A percentile compares a stretch with the other conserved stretches of the same genome.
Evolutionary conservation across 2,888 invertebrate species (phyloP).

Genomic region (Eristalinus sepulchralis): DNA sequence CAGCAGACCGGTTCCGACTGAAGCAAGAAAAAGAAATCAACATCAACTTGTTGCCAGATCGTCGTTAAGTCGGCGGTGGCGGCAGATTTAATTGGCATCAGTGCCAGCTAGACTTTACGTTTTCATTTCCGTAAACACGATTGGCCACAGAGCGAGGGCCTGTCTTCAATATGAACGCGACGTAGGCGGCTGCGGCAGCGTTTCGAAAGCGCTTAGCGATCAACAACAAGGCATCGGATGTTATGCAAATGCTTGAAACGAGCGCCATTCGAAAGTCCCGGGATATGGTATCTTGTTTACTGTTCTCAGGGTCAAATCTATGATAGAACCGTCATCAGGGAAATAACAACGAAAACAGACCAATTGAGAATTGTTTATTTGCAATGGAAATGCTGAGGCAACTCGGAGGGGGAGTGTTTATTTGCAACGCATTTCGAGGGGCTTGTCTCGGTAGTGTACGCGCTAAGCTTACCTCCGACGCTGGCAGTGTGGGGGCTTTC

Average conservation of each 20-base stretch:
- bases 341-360: not conserved
- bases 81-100: slow-evolving; percentile 17
- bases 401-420: slow-evolving; percentile 12
- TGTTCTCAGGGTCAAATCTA: not conserved
- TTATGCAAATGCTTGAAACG: not conserved
- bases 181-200: not conserved
- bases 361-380: slow-evolving; percentile 13
- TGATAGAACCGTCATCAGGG: not conserved
- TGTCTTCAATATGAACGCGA: slow-evolving; percentile 24
- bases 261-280: not conserved
- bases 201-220: not conserved
- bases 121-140: slow-evolving; percentile 66
- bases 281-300: slow-evolving; percentile 22
- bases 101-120: slow-evolving; percentile 26
- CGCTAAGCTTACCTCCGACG: not conserved
- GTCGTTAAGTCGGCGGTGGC: not conserved
- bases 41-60: not conserved
- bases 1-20: slow-evolving; percentile 29
- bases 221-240: not conserved
- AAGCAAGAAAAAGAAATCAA: not conserved
- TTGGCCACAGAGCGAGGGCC: slow-evolving; percentile 58
- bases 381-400: not conserved
- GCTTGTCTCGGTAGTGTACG: slow-evolving; percentile 2
- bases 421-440: slow-evolving; percentile 34
- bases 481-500: not conserved